These are phyloP conservation scores for Eurytoma adleriae DNA, from an alignment of 2,888 invertebrate genomes.

Conservation along the genomic window DNA sequence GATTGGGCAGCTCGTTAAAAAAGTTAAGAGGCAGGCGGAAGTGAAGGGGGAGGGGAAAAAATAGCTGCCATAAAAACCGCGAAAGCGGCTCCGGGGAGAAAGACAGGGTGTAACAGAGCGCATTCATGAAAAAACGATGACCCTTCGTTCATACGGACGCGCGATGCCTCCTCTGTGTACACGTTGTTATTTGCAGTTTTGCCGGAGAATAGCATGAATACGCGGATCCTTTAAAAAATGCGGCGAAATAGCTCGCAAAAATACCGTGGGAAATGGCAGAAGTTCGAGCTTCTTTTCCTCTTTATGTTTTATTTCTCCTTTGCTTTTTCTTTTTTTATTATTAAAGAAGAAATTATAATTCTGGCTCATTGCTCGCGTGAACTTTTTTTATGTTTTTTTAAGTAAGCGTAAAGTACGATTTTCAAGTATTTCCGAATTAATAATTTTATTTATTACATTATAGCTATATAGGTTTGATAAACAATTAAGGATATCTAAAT, in stretches of 20 bases:
- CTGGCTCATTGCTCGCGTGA: too few species aligned
- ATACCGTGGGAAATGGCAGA: not conserved
- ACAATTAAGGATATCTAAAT: too few species aligned
- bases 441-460: too few species aligned
- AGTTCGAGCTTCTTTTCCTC: not conserved
- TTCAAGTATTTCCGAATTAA: too few species aligned
- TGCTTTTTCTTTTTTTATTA: not conserved
- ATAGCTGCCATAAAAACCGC: not conserved
- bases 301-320: not conserved
- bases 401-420: too few species aligned
- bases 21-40: constrained; percentile 31
- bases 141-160: not conserved
- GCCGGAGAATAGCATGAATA: too few species aligned
- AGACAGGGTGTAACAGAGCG: not conserved
- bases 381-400: too few species aligned
- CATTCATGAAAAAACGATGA: constrained; percentile 40
- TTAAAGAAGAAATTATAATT: too few species aligned
- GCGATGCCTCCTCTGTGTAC: too few species aligned
- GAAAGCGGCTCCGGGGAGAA: not conserved
- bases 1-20: constrained; percentile 48
- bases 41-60: not conserved
- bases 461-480: too few species aligned
- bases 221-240: not conserved
- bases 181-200: too few species aligned
- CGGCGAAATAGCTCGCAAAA: not conserved